Base-by-base conservation (phyloP, 2,113 vertebrate genomes). In the Nicator chloris region DNA sequence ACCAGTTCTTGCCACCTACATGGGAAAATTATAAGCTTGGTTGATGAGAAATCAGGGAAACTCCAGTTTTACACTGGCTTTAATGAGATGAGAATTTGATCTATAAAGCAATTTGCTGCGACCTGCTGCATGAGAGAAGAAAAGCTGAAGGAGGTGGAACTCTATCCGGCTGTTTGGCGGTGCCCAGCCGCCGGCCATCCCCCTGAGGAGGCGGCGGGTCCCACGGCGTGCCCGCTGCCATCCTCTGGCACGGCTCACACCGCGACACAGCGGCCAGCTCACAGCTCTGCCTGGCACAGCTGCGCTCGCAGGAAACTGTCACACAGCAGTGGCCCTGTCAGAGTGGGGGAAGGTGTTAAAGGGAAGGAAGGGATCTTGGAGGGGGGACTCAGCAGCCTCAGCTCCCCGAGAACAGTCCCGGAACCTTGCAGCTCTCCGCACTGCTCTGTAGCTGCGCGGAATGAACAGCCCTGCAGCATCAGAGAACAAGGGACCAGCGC, bases 71-170 rank as follows among this genome's bases (percentile, higher is more conserved):
- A 56, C 27, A 26, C 28, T 33, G 21, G 64, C 51, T 70, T 63
- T 69, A 61, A 54, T 27, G 57, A 59, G 45, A 76, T 31, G 27
- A 53, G 64, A 83, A 92, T 86, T 79, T 33, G 37, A 79, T 65
- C 68, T 39, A 9, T 28, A 7, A 42, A 94, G 66, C 37, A 44
- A 83, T 92, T 85, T 92, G 83, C 76, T 95, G 86, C 90, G 81
- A 47, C 17, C 59, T 33, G 26, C 51, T 75, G 50, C 39, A 16
- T 37, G 88, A 76, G 88, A 65, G 82, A n/a, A 79, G 60, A 47
- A 35, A 86, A 76, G 33, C 79, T 86, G 69, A 68, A 68, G 71
- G 49, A 72, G 82, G 35, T 70, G 72, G 86, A 93, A 88, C 53
- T 66, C 65, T 20, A 15, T 40, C 19, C 51, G 76, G 76, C 51